Base-by-base conservation (phyloP, 2,113 vertebrate genomes). In the Microtus richardsoni region DNA sequence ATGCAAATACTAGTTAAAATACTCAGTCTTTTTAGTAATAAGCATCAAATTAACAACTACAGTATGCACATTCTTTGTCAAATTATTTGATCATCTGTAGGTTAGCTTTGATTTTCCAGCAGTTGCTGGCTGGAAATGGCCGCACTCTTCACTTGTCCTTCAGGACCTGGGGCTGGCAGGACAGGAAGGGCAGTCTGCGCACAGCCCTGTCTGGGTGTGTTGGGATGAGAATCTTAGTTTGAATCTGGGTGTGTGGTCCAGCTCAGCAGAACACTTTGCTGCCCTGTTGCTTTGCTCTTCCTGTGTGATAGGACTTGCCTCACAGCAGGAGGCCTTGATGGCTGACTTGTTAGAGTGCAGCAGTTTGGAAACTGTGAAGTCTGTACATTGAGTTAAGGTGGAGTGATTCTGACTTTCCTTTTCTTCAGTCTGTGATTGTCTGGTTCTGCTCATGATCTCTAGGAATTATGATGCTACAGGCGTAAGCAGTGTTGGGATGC, bases 21-120 rank as follows among this genome's bases (percentile, higher is more conserved):
- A 74, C 79, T 79, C 47, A 92, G 91, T 91, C 3, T 54, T 90
- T 78, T 82, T 79, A 78, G 52, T 95, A 49, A 49, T 90, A 91
- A 86, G 28, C 62, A 89, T 91, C 41, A 62, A 66, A 78, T 33
- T 62, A 80, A 58, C 52, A 88, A 39, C 24, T 91, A 14, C 8
- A 80, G 60, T 78, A 49, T 92, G 17, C n/a, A 49, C 54, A 6
- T 71, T 74, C 7, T 66, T 6, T 87, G n/a, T 74, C 75, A 80
- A 58, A 41, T 2, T 89, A 49, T 93, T 10, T 7, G 39, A 24
- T 86, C n/a, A 90, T 86, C 54, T 33, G n/a, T 64, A 22, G 26
- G 52, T 85, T 66, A 90, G 71, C 28, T 41, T 28, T 74, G 8
- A 28, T 62, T 87, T 87, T 89, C 82, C 30, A 87, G 11, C 70